Conservation (phyloP, 2,113 vertebrate genomes). For the Laterallus jamaicensis region DNA sequence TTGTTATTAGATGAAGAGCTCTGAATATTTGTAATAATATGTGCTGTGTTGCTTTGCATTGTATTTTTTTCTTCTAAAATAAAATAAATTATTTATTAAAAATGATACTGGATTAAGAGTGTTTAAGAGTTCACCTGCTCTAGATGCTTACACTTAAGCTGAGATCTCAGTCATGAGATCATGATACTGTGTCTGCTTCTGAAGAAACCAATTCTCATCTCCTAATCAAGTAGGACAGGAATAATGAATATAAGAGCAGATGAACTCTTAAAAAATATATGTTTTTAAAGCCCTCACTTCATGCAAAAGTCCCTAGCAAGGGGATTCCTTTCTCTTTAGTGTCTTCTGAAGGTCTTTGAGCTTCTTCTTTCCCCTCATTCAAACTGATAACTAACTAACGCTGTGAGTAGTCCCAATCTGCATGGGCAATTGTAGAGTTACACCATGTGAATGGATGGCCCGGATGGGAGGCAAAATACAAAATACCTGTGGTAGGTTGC, state of each 20-base stretch:
- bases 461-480: neutral
- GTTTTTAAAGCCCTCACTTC: neutral
- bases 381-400: neutral
- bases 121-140: constrained; percentile 49
- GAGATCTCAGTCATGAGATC: constrained; percentile 22
- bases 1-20: constrained; percentile 65
- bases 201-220: neutral
- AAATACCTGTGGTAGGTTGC: neutral
- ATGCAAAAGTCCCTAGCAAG: constrained; percentile 4
- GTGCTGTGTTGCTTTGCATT: constrained; percentile 58
- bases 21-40: constrained; percentile 68
- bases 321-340: constrained; percentile 27
- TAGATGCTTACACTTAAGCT: neutral
- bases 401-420: neutral
- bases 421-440: neutral
- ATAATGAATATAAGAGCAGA: constrained; percentile 23
- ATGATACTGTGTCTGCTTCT: neutral
- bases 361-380: neutral
- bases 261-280: constrained; percentile 27
- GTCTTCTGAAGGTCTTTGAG: constrained; percentile 37
- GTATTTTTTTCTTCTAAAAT: constrained; percentile 55
- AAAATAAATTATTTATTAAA: constrained; percentile 55
- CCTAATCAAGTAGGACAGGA: neutral
- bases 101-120: constrained; percentile 9
- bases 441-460: neutral